phyloP scores from a whole-genome alignment of 1,140 invertebrate species.

The Laupala kohalensis region DNA sequence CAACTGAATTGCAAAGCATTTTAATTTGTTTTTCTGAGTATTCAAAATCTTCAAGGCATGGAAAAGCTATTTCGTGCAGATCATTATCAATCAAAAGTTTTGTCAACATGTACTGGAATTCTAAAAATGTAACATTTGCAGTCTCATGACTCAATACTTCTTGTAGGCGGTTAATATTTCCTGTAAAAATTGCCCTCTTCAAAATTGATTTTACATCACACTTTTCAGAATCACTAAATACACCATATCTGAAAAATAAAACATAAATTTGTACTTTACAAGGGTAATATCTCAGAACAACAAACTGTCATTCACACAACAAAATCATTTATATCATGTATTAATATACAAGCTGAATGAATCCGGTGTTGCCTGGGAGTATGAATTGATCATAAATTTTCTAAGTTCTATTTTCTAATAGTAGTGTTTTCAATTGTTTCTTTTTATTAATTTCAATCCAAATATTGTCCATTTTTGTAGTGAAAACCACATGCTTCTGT shows the following conservation, averaged over 20 bases:
- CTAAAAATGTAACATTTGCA: background rate
- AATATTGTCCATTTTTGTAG: no score
- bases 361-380: no score
- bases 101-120: background rate
- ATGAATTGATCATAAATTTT: no score
- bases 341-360: no score
- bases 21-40: background rate
- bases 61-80: constrained; percentile 7
- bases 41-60: constrained; percentile 6
- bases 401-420: no score
- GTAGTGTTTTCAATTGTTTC: no score
- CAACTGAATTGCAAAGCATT: background rate
- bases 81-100: constrained; percentile 3
- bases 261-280: background rate
- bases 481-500: no score
- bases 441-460: no score
- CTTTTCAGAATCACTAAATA: constrained; percentile 6
- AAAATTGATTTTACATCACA: background rate
- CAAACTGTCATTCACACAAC: background rate
- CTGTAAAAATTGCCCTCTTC: background rate
- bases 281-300: background rate
- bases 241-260: constrained; percentile 4
- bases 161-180: background rate
- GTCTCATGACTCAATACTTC: background rate
- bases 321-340: background rate